Evolutionary conservation across 1,140 invertebrate species (phyloP), one percentile per base, ranked within the genome.

Genomic region (Tribolium castaneum): DNA sequence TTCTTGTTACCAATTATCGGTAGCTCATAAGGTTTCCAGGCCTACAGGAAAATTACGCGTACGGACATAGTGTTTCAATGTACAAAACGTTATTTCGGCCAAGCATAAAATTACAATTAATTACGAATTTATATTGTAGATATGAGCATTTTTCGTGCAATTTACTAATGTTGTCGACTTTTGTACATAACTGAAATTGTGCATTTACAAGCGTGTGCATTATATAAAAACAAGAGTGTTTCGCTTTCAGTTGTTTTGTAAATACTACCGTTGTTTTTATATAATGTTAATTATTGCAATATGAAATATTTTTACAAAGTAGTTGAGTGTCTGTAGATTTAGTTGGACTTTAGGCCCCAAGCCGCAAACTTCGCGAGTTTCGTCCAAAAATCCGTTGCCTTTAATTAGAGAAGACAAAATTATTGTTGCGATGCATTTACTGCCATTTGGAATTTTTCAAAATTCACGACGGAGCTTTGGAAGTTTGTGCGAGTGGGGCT

Each of bases 101-200:
- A 66, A 35, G 30, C 54, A 66, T 50, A 72, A 72, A 52, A 51
- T 72, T 52, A 25, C 51, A 25, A 73, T 52, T 54, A 19, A 51
- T 30, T 50, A 72, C 45, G 50, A 50, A 51, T 52, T 54, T 73
- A 73, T 73, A 54, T 73, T 73, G 49, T 73, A 52, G 50, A 73
- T 56, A 54, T 73, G 45, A 73, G 71, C 13, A 73, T 19, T 72
- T 71, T 72, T 72, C 70, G 71, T 52, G 50, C 71, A 73, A 73
- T 52, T 73, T 73, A 52, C 50, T 52, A 72, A 52, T 52, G 71
- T 50, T 50, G 19, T 73, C 52, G 35, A 73, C 49, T 49, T 54
- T 73, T 56, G 71, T 52, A 73, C 22, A 54, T 73, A 54, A 30
- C 5, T 49, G 39, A 72, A 72, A 73, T 73, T 54, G 22, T 73